phyloP scores from a whole-genome alignment of 92 coral and sea anemone genomes.

The Porites lobata region DNA sequence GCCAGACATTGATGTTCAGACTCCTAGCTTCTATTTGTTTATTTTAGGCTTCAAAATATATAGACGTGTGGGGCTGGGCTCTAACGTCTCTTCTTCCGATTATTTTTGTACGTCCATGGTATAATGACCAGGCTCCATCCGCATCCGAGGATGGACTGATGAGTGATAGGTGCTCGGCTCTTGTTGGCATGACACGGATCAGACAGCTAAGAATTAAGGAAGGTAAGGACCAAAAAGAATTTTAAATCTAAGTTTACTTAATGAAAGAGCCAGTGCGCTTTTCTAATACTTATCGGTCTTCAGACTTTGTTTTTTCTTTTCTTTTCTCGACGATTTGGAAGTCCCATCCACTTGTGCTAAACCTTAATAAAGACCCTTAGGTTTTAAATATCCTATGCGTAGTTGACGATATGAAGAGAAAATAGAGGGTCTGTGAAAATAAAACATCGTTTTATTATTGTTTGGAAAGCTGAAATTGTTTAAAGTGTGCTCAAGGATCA shows the following conservation, averaged over 20 bases:
- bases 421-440: no score
- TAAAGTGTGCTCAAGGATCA: no score
- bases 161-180: constrained; percentile 61
- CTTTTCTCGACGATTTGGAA: no score
- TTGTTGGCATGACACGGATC: constrained; percentile 87
- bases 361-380: no score
- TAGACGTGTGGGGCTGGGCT: constrained; percentile 45
- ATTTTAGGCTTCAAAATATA: background rate
- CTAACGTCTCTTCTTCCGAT: constrained; percentile 41
- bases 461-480: no score
- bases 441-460: no score
- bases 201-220: constrained; percentile 77
- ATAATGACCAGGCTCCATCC: constrained; percentile 71
- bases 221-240: constrained; percentile 36
- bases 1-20: background rate
- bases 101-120: constrained; percentile 79
- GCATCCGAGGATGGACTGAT: constrained; percentile 64
- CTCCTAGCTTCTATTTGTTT: background rate
- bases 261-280: background rate
- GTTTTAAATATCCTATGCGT: no score
- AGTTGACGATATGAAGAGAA: no score
- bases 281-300: background rate
- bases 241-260: no score
- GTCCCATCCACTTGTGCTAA: no score
- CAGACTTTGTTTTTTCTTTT: no score